Evolutionary conservation across 2,797 vertebrate genomes (phyloP).

Genomic region (Otus scops): DNA sequence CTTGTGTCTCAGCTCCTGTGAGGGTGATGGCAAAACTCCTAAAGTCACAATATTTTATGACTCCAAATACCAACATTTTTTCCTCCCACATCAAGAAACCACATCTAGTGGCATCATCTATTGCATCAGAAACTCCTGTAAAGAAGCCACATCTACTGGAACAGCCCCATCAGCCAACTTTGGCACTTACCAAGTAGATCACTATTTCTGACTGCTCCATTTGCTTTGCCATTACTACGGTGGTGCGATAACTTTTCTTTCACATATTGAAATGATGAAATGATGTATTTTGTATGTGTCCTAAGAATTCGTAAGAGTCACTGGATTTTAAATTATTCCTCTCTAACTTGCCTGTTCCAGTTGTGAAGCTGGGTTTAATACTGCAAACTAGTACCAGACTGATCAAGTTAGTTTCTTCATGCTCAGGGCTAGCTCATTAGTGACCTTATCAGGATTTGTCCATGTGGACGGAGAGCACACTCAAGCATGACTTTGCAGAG

Average conservation of each 20-base stretch:
- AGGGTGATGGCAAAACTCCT: background rate
- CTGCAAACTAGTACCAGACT: background rate
- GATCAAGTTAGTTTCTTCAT: background rate
- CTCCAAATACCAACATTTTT: background rate
- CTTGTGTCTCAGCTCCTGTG: background rate
- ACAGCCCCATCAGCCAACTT: background rate
- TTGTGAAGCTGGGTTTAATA: background rate
- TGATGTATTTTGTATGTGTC: background rate
- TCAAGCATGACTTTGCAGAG: background rate
- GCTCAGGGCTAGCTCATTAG: background rate
- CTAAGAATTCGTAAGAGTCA: background rate
- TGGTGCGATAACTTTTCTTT: background rate
- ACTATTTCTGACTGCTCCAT: background rate
- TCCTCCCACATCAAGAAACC: background rate
- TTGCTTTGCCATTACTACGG: background rate
- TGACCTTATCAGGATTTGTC: background rate
- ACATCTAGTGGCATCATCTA: background rate
- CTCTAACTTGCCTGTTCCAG: background rate
- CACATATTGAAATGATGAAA: background rate
- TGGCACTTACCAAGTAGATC: rapidly evolving
- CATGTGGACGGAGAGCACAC: background rate
- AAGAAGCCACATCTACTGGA: background rate
- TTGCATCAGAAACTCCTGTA: background rate
- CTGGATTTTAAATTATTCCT: background rate
- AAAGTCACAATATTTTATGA: background rate